Conservation (phyloP, 2,797 vertebrate species). For the Leontopithecus rosalia region DNA sequence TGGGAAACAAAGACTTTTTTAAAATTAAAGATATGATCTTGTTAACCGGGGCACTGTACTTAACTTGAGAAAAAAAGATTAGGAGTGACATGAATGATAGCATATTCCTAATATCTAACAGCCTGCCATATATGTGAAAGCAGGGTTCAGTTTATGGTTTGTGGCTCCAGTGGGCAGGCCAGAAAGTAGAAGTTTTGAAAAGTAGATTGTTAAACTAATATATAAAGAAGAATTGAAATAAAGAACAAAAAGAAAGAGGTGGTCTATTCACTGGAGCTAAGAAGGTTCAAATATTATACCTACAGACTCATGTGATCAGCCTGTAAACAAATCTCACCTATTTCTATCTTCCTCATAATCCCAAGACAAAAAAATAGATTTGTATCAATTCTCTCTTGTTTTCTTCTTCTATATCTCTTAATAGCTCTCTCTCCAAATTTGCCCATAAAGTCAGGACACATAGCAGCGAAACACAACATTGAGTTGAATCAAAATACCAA, state of each 20-base stretch:
- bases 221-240: not conserved
- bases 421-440: not conserved
- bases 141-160: not conserved
- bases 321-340: not conserved
- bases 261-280: not conserved
- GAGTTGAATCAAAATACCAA: not conserved
- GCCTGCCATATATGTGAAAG: not conserved
- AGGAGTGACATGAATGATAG: not conserved
- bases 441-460: not conserved
- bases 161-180: not conserved
- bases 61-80: conserved; percentile 21
- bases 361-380: not conserved
- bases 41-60: not conserved
- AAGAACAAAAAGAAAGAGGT: not conserved
- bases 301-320: not conserved
- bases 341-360: not conserved
- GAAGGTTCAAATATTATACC: not conserved
- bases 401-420: not conserved
- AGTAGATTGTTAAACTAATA: not conserved
- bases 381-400: not conserved
- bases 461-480: not conserved
- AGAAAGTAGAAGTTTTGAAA: conserved; percentile 3
- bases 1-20: conserved; percentile 12
- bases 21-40: conserved; percentile 10
- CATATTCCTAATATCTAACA: not conserved